phyloP scores from a whole-genome alignment of 2,797 vertebrate species.

The Chromis chromis region DNA sequence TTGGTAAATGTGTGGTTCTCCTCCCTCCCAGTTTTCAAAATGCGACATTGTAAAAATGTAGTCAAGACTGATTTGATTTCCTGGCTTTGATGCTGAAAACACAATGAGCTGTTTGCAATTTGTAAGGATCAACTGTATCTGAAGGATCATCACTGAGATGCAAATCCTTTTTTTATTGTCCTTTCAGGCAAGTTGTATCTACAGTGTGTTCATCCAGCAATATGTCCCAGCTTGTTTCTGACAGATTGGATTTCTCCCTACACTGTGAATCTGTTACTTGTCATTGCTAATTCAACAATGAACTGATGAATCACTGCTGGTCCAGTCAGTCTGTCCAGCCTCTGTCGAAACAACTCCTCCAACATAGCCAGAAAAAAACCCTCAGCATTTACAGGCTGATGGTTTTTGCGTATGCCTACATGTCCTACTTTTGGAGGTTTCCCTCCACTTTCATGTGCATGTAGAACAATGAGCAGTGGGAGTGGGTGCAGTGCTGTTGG shows the following conservation, averaged over 20 bases:
- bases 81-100: conserved; percentile 36
- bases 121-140: conserved; percentile 27
- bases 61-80: conserved; percentile 35
- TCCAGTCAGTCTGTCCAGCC: conserved; percentile 2
- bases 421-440: conserved; percentile 42
- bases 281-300: conserved; percentile 36
- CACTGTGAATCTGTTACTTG: conserved; percentile 32
- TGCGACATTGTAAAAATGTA: conserved; percentile 5
- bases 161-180: conserved; percentile 18
- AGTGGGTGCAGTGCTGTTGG: conserved; percentile 73
- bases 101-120: conserved; percentile 25
- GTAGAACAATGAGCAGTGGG: conserved; percentile 78
- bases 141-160: conserved; percentile 34
- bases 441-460: conserved; percentile 58
- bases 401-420: conserved; percentile 21
- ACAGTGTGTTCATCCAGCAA: neutral
- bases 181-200: neutral
- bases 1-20: neutral
- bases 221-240: conserved; percentile 20
- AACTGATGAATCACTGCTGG: conserved; percentile 50
- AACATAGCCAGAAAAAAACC: conserved; percentile 11
- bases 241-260: conserved; percentile 2
- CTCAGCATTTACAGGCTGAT: conserved; percentile 6
- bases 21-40: neutral
- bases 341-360: conserved; percentile 36